phyloP scores from a whole-genome alignment of 2,888 invertebrate species.

The Eustalomyia histrio region DNA sequence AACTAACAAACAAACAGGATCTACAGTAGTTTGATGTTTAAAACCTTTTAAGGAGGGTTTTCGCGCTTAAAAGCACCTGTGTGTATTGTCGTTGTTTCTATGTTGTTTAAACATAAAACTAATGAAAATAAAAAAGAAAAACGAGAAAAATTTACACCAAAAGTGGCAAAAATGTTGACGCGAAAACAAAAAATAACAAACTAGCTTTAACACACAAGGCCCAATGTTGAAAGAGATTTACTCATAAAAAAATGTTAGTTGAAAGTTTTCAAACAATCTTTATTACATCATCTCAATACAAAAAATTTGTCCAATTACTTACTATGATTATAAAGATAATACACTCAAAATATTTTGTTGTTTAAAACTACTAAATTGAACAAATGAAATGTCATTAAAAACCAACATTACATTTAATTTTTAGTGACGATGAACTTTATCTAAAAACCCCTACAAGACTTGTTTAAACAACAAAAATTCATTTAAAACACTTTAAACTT shows the following conservation, averaged over 20 bases:
- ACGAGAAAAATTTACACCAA: constrained; percentile 49
- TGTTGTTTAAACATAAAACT: constrained; percentile 31
- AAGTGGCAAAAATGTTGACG: constrained; percentile 54
- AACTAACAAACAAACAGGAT: constrained; percentile 36
- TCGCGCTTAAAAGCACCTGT: constrained; percentile 59
- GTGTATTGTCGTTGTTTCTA: constrained; percentile 14
- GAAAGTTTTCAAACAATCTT: no score
- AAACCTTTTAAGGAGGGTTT: constrained; percentile 49
- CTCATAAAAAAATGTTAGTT: neutral
- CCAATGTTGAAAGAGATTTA: neutral
- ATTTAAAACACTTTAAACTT: no score
- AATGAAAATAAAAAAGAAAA: constrained; percentile 42
- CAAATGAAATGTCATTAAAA: no score
- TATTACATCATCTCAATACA: no score
- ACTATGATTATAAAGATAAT: no score
- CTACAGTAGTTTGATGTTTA: constrained; percentile 11
- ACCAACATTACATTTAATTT: no score
- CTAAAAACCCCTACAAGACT: no score
- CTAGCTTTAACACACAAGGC: constrained; percentile 8
- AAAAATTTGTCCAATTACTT: no score
- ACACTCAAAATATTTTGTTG: no score
- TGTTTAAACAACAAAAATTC: no score
- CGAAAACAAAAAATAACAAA: constrained; percentile 23
- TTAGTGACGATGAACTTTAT: no score
- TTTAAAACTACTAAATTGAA: no score